A percentile compares a stretch with the other conserved stretches of the same genome.
Evolutionary conservation across 2,113 vertebrate genomes (phyloP).

Genomic region (Guaruba guarouba): DNA sequence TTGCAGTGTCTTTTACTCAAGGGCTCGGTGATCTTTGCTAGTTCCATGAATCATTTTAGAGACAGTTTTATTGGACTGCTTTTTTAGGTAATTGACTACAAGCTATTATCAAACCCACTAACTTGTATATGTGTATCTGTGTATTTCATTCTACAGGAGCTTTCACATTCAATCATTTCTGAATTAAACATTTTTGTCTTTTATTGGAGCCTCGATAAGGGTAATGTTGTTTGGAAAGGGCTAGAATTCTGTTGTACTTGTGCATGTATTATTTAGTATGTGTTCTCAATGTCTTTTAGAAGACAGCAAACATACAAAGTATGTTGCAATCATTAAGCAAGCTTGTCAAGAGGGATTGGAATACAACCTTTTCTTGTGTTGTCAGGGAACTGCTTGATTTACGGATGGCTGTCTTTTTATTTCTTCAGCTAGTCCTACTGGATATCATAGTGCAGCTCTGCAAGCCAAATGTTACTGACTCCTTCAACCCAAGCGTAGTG

Average conservation of each 20-base stretch:
- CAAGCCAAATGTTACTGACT: background rate
- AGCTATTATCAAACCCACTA: background rate
- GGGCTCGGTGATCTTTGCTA: background rate
- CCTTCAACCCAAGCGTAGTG: background rate
- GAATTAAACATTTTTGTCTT: background rate
- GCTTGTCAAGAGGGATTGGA: background rate
- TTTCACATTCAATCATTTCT: background rate
- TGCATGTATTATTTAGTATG: constrained; percentile 20
- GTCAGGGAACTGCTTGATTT: background rate
- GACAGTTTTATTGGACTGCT: background rate
- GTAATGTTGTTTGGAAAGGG: background rate
- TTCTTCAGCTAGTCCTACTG: background rate
- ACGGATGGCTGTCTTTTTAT: background rate
- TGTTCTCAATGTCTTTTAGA: background rate
- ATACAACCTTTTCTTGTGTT: background rate
- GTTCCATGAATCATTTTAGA: background rate
- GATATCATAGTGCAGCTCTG: background rate
- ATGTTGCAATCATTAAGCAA: background rate
- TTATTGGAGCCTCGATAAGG: background rate
- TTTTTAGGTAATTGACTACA: background rate
- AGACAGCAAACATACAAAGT: background rate
- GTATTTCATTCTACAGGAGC: background rate
- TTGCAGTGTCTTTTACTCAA: background rate
- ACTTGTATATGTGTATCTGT: background rate
- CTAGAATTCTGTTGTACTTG: background rate